Percentiles rank a stretch among this genome's conserved stretches.
These are phyloP conservation scores for Castor canadensis DNA, from an alignment of 2,113 vertebrate species.

Conservation along the genomic window DNA sequence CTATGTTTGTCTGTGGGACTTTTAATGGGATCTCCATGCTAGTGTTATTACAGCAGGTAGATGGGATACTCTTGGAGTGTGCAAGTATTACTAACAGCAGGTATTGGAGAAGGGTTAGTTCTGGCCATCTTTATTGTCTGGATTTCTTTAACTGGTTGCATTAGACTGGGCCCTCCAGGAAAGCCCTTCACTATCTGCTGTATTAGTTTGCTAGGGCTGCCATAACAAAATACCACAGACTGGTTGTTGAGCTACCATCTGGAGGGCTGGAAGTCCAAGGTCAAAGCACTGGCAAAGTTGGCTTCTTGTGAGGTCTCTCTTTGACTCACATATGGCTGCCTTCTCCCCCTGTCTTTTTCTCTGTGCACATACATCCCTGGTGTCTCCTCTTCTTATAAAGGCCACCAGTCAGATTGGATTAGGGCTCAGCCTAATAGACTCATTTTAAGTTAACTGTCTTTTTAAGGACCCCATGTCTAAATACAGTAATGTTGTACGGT, in stretches of 20 bases:
- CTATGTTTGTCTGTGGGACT: not conserved
- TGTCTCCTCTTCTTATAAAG: not conserved
- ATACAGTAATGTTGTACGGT: not conserved
- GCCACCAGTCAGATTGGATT: not conserved
- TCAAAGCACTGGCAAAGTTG: not conserved
- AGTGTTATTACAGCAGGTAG: not conserved
- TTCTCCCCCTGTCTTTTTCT: not conserved
- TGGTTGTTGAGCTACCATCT: no score
- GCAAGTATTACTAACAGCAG: no score
- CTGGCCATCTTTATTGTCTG: not conserved
- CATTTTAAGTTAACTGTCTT: not conserved
- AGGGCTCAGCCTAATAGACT: not conserved
- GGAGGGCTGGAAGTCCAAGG: not conserved
- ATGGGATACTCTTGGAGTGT: not conserved
- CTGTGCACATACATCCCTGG: accelerated
- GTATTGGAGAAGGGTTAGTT: not conserved
- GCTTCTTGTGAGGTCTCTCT: not conserved
- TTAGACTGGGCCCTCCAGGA: not conserved
- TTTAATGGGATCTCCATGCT: not conserved
- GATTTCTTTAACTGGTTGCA: not conserved
- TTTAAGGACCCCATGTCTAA: not conserved
- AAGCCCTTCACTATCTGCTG: not conserved
- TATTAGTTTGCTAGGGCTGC: not conserved
- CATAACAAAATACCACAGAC: not conserved
- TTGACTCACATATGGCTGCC: accelerated